Conservation (phyloP, 2,888 invertebrate genomes). For the Coleophora deauratella region DNA sequence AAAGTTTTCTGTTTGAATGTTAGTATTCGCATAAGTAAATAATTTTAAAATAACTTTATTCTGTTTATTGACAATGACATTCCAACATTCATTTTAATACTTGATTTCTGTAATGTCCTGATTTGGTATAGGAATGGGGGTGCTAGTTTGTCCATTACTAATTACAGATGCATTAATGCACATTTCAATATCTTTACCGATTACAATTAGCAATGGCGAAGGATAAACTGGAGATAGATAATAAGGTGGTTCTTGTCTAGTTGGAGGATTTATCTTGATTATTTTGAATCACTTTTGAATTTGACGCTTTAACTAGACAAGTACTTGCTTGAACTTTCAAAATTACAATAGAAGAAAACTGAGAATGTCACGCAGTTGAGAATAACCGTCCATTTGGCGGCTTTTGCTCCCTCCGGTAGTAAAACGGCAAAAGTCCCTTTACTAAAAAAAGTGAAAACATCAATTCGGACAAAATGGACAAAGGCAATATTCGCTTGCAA, state of each 20-base stretch:
- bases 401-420: constrained; percentile 63
- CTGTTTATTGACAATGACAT: too few species aligned
- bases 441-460: too few species aligned
- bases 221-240: not conserved
- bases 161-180: too few species aligned
- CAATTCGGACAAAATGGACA: not conserved
- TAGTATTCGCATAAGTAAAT: too few species aligned
- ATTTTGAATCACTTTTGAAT: not conserved
- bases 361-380: constrained; percentile 54
- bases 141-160: too few species aligned
- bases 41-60: too few species aligned
- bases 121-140: too few species aligned
- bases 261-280: not conserved
- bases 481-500: constrained; percentile 14
- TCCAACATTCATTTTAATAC: too few species aligned
- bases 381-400: constrained; percentile 71
- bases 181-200: too few species aligned
- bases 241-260: not conserved
- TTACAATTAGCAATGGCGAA: not conserved
- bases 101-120: too few species aligned
- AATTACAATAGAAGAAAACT: constrained; percentile 1
- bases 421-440: constrained; percentile 46
- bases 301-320: not conserved
- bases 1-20: constrained; percentile 1
- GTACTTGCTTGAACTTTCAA: not conserved